Evolutionary conservation across 2,888 invertebrate genomes (phyloP), one percentile per base, ranked within the genome.

Genomic region (Cantharis lateralis): DNA sequence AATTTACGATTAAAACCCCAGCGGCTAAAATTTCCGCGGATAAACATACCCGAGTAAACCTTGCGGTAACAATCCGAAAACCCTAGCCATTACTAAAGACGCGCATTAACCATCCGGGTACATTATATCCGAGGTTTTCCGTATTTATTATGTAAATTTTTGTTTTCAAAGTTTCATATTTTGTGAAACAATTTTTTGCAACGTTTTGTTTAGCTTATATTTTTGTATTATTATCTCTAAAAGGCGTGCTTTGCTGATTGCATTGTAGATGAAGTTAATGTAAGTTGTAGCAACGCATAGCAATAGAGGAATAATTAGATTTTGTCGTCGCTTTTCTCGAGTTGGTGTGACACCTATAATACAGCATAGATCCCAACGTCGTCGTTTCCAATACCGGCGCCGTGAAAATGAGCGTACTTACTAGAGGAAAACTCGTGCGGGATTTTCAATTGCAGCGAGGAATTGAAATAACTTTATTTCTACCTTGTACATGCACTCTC

Each of bases 281-380:
- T 69, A 78, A 68, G 76, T 78, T 73, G 76, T 76, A 70, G 70
- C 68, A 62, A 73, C 71, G 68, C 75, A 70, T 75, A 71, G 78
- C 78, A 70, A 78, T 78, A 72, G 72, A 77, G 69, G 76, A 79
- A 70, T 79, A 77, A 79, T 79, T 79, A 79, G 76, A 79, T 79
- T 79, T 76, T 72, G 74, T 72, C 70, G 72, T 74, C 77, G 74
- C 79, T 72, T 71, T 24, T 24, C 70, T 70, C 69, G 72, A 71
- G 74, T 71, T 72, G 64, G 68, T 69, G 76, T 70, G 70, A 76
- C 75, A 76, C 77, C 78, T 80, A 79, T 77, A 79, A 77, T 74
- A 79, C 70, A 72, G 72, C 70, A 26, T 72, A 75, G 72, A 66
- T 66, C 64, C n/a, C 13, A n/a, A 66, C 20, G 24, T 18, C 77